phyloP scores from a whole-genome alignment of 1,140 invertebrate species.

The Melanaphis sacchari region DNA sequence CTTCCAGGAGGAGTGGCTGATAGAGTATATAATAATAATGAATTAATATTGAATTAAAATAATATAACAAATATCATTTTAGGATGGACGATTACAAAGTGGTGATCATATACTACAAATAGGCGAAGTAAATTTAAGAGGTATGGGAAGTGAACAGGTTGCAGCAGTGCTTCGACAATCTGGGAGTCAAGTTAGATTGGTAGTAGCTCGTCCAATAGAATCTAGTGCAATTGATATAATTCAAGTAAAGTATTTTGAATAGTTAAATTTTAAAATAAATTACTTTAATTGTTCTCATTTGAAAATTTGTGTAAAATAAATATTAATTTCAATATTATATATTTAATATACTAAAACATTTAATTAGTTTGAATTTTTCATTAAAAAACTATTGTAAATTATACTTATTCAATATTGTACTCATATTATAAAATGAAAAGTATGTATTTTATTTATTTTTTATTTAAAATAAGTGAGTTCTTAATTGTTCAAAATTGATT shows the following conservation, averaged over 20 bases:
- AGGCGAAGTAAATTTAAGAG: constrained; percentile 88
- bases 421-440: neutral
- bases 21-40: constrained; percentile 69
- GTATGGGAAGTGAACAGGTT: constrained; percentile 92
- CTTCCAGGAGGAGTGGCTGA: constrained; percentile 91
- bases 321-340: neutral
- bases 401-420: neutral
- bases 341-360: too few species aligned
- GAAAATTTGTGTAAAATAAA: neutral
- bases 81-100: constrained; percentile 86
- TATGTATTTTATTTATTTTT: neutral
- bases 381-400: neutral
- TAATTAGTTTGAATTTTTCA: neutral
- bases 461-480: neutral
- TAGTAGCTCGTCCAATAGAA: constrained; percentile 87
- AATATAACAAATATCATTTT: constrained; percentile 59
- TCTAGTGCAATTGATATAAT: constrained; percentile 70
- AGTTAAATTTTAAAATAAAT: neutral
- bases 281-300: neutral
- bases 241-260: constrained; percentile 20
- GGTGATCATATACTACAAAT: constrained; percentile 96
- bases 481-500: neutral
- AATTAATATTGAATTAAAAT: neutral
- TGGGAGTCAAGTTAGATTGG: constrained; percentile 83
- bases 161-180: constrained; percentile 89